A percentile compares a stretch with the other conserved stretches of the same genome.
These are phyloP conservation scores for Gila orcuttii DNA, from an alignment of 2,113 vertebrate species.

Conservation along the genomic window DNA sequence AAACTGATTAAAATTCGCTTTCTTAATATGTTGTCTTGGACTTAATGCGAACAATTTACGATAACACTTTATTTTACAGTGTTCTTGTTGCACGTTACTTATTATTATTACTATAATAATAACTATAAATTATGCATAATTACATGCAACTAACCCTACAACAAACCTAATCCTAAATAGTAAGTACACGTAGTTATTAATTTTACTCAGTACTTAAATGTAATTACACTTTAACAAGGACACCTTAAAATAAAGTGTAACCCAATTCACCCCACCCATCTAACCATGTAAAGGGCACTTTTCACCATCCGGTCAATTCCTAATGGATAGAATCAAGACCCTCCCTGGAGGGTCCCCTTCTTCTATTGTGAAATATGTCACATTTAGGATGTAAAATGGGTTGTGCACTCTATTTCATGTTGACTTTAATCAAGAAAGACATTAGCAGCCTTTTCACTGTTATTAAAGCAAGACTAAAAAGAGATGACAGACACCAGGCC, in stretches of 20 bases:
- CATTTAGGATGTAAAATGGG: not conserved
- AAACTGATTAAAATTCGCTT: not conserved
- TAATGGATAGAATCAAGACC: not conserved
- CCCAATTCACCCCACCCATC: not conserved
- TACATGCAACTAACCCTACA: too few species aligned
- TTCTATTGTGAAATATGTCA: not conserved
- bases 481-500: not conserved
- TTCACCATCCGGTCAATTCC: not conserved
- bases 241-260: too few species aligned
- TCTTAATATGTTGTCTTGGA: not conserved
- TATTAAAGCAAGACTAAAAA: slow-evolving; percentile 5
- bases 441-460: not conserved
- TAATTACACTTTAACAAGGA: too few species aligned
- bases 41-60: not conserved
- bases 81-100: too few species aligned
- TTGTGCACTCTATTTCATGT: not conserved
- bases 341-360: not conserved
- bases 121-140: too few species aligned
- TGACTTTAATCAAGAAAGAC: slow-evolving; percentile 11
- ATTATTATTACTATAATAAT: too few species aligned
- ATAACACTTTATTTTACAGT: too few species aligned
- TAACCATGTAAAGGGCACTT: not conserved
- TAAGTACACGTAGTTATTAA: too few species aligned
- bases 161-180: too few species aligned
- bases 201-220: too few species aligned